phyloP scores from a whole-genome alignment of 2,888 invertebrate genomes.

The Chalcosyrphus nemorum region DNA sequence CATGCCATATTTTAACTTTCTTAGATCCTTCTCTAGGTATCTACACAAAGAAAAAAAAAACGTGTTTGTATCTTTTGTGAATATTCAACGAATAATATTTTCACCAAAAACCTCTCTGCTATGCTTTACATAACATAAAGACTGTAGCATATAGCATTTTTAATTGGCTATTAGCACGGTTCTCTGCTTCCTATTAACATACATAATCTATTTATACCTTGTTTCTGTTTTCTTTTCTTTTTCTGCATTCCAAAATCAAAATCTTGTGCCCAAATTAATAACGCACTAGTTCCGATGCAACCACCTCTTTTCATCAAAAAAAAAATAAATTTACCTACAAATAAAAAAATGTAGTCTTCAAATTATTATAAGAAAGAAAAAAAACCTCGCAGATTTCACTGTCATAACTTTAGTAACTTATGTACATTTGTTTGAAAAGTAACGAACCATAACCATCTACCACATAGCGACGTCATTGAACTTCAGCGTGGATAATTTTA shows the following conservation, averaged over 20 bases:
- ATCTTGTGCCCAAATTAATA: not conserved
- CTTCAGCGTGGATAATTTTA: not conserved
- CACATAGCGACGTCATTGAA: slow-evolving; percentile 21
- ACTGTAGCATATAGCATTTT: not conserved
- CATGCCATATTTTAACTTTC: too few relatives aligned
- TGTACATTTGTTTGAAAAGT: not conserved
- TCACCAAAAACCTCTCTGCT: not conserved
- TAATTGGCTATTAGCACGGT: not conserved
- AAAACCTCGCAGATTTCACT: not conserved
- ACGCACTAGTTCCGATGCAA: not conserved
- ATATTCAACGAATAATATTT: not conserved
- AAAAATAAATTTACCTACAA: not conserved
- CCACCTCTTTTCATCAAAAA: not conserved
- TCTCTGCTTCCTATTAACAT: not conserved
- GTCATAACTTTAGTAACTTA: not conserved
- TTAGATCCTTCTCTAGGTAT: too few relatives aligned
- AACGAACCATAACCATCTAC: slow-evolving; percentile 17
- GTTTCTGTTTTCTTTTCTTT: not conserved
- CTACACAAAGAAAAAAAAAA: too few relatives aligned
- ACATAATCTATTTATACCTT: not conserved
- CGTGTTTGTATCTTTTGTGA: not conserved
- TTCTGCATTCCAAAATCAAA: not conserved
- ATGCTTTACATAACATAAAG: not conserved
- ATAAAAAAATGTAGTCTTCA: too few relatives aligned
- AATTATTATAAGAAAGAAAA: too few relatives aligned